Evolutionary conservation across 2,888 invertebrate species (phyloP).

Genomic region (Habroteleia sp.): DNA sequence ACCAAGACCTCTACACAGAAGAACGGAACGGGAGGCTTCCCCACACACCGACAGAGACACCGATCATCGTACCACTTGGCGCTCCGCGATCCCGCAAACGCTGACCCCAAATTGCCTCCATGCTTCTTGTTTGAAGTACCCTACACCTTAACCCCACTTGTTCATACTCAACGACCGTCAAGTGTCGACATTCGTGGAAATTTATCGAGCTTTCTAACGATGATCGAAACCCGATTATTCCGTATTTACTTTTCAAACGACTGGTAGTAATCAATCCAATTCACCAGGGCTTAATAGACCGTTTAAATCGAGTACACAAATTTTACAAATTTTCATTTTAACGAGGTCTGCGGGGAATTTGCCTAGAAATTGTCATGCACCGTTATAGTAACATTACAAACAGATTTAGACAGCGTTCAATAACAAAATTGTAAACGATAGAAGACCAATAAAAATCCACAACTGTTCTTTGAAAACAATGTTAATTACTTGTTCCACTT

Average conservation of each 20-base stretch:
- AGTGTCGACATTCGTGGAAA: conserved; percentile 45
- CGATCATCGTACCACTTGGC: conserved; percentile 53
- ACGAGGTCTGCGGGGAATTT: background rate
- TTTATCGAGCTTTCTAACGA: conserved; percentile 33
- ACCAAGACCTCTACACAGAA: too few relatives aligned
- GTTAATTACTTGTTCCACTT: too few relatives aligned
- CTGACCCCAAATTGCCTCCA: conserved; percentile 59
- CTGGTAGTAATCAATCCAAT: conserved; percentile 7
- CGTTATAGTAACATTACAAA: too few relatives aligned
- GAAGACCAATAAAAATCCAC: too few relatives aligned
- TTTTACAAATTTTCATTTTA: conserved; percentile 6
- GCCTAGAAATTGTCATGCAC: too few relatives aligned
- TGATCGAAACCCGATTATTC: conserved; percentile 31
- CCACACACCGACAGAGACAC: too few relatives aligned
- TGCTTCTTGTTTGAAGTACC: conserved; percentile 51
- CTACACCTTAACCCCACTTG: conserved; percentile 52
- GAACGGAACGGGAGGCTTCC: too few relatives aligned
- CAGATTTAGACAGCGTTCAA: too few relatives aligned
- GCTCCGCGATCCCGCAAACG: conserved; percentile 46
- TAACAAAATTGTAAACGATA: too few relatives aligned
- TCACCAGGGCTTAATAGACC: background rate
- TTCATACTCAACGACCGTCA: conserved; percentile 50
- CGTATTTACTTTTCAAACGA: conserved; percentile 9
- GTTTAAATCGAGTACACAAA: conserved; percentile 1
- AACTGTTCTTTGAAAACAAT: too few relatives aligned